Base-by-base conservation (phyloP, 2,113 vertebrate genomes). In the Pimephales promelas region DNA sequence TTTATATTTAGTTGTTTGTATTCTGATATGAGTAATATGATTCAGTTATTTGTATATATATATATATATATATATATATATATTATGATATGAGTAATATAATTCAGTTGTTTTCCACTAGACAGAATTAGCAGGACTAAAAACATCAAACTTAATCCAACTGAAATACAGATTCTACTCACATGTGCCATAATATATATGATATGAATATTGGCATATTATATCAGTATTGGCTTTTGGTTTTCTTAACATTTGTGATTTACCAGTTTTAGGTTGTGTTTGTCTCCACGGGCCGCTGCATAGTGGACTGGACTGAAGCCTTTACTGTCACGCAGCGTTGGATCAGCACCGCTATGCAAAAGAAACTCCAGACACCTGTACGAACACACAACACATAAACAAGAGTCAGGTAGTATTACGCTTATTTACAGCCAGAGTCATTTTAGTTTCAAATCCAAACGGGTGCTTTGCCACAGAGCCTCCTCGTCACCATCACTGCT, bases 301-400 rank as follows among this genome's bases (percentile, higher is more conserved):
- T 98, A 99, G 93, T 99, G 98, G 87, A 98, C 96, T 6, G 98
- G 96, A 54, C 96, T 98, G 90, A 98, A 99, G 73, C 97, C 97
- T 91, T 97, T 95, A 88, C 92, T 95, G 92, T 99, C 96, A 92
- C 96, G 96, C 88, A 97, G 88, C 68, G 96, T 96, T 0, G 98
- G 97, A 87, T 98, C 96, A n/a, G 96, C 96, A 84, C 97, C 97
- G 49, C 95, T 97, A 90, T 98, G 97, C 92, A 99, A 92, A 89
- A 99, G 88, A 90, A 95, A 97, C 89, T 99, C 97, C 88, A 99
- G 92, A 94, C 97, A 98, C 86, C 97, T 99, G 90, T 84, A 88
- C 0, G 0, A 61, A 43, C 71, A 82, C 5, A 80, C 34, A 81
- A 68, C 31, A 84, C 57, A 68, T 45, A 56, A 1, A 28, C 28